Evolutionary conservation across 2,113 vertebrate genomes (phyloP).

Genomic region (Neogobius melanostomus): DNA sequence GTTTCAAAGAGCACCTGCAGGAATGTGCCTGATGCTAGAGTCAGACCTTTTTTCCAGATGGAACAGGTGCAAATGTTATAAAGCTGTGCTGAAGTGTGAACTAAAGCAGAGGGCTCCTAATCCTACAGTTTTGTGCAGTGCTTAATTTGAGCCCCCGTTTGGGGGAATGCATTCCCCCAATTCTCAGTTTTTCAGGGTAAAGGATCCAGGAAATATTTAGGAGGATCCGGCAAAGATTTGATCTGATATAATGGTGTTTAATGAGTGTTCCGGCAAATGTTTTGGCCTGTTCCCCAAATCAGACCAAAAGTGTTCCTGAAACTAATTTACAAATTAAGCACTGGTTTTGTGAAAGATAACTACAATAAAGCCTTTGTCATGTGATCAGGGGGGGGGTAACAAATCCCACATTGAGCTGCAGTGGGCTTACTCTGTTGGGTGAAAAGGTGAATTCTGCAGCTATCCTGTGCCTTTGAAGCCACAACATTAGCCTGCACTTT

Average conservation of each 20-base stretch:
- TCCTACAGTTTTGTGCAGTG: not conserved
- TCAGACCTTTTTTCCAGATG: constrained; percentile 6
- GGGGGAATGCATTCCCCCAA: too few species aligned
- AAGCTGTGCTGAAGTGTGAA: not conserved
- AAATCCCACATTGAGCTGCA: constrained; percentile 41
- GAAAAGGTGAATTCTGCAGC: constrained; percentile 35
- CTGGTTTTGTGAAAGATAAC: constrained; percentile 37
- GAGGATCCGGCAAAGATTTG: too few species aligned
- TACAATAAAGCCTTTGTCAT: constrained; percentile 60
- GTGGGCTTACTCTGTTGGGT: not conserved
- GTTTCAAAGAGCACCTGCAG: constrained; percentile 7
- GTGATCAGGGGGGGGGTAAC: constrained; percentile 26
- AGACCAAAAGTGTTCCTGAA: too few species aligned
- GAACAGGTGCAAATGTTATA: not conserved
- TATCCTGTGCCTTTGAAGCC: not conserved
- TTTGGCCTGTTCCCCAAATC: too few species aligned
- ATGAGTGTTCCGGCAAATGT: too few species aligned
- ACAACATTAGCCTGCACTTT: not conserved
- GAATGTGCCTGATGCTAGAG: constrained; percentile 23
- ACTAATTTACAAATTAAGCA: too few species aligned
- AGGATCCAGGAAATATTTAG: too few species aligned
- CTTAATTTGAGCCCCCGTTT: too few species aligned
- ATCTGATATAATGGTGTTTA: too few species aligned
- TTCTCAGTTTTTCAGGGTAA: too few species aligned
- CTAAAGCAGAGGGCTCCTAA: constrained; percentile 7